A percentile compares a stretch with the other conserved stretches of the same genome.
phyloP scores from a whole-genome alignment of 2,113 vertebrate genomes.

The Trogon surrucura region DNA sequence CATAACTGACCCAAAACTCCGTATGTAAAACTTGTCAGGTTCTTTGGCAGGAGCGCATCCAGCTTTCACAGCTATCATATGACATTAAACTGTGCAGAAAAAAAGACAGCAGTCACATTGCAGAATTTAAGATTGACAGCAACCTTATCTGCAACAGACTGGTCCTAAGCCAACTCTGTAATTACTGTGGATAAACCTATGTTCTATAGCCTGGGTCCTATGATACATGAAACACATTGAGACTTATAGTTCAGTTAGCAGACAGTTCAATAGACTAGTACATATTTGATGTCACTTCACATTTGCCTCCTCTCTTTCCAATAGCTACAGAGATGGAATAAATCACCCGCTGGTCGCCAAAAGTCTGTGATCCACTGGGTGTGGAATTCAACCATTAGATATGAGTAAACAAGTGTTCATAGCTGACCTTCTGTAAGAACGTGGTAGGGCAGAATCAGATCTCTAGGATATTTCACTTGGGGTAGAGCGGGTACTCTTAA shows the following conservation, averaged over 20 bases:
- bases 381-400: background rate
- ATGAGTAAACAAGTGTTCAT: background rate
- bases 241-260: background rate
- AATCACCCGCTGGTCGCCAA: background rate
- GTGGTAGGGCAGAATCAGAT: background rate
- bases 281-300: background rate
- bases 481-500: background rate
- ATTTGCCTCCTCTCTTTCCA: background rate
- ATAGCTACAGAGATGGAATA: background rate
- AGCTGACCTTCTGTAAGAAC: background rate
- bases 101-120: constrained; percentile 22
- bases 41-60: constrained; percentile 7
- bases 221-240: background rate
- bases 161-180: background rate
- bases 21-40: background rate
- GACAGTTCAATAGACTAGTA: background rate
- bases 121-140: constrained; percentile 14
- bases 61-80: constrained; percentile 48
- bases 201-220: background rate
- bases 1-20: constrained; percentile 5
- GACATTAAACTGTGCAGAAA: constrained; percentile 17
- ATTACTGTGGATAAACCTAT: background rate
- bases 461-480: background rate
- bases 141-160: background rate
- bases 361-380: background rate